These are phyloP conservation scores for Ips typographus DNA, from an alignment of 1,140 invertebrate genomes.

Conservation along the genomic window DNA sequence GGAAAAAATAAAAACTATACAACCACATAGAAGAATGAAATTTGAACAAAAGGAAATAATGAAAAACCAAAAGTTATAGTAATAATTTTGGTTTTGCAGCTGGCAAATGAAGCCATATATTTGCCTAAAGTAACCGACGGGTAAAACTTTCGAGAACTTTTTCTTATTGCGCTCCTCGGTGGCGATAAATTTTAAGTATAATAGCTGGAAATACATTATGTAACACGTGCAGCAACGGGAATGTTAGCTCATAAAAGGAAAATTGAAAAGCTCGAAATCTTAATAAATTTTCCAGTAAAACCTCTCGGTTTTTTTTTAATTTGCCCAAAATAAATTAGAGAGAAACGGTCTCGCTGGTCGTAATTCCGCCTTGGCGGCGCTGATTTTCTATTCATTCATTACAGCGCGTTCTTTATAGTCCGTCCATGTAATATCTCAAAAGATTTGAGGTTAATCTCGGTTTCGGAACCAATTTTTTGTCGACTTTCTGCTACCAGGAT, in stretches of 20 bases:
- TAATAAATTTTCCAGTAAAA: conserved; percentile 32
- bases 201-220: conserved; percentile 35
- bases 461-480: background rate
- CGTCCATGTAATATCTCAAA: too few relatives aligned
- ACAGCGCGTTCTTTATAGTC: conserved; percentile 14
- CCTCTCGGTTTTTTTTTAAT: conserved; percentile 31
- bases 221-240: conserved; percentile 33
- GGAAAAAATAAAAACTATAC: too few relatives aligned
- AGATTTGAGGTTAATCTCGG: background rate
- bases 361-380: conserved; percentile 15
- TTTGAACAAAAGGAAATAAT: too few relatives aligned
- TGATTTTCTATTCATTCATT: conserved; percentile 17
- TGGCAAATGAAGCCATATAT: conserved; percentile 38
- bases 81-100: conserved; percentile 25
- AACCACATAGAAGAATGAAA: too few relatives aligned
- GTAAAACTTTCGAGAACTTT: conserved; percentile 25
- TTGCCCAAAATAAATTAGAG: conserved; percentile 32
- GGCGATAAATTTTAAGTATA: conserved; percentile 34
- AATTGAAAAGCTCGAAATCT: conserved; percentile 36
- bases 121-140: conserved; percentile 31
- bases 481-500: background rate
- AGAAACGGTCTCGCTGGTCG: conserved; percentile 15
- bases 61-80: background rate
- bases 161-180: conserved; percentile 32
- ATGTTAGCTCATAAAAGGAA: conserved; percentile 36